Evolutionary conservation across 2,888 invertebrate genomes (phyloP).

Genomic region (Mystacides longicornis): DNA sequence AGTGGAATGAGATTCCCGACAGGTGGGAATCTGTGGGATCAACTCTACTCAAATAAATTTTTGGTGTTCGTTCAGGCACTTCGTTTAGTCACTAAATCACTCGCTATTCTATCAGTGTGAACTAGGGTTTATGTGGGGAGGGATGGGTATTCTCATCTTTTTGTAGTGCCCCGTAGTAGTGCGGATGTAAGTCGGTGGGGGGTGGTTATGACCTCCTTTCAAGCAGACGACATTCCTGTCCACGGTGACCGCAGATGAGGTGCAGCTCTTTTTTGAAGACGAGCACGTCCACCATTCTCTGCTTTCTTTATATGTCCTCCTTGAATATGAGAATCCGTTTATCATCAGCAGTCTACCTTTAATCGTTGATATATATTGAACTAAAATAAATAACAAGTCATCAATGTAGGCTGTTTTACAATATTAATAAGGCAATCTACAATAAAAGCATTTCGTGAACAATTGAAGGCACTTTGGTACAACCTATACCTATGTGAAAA

Average conservation of each 20-base stretch:
- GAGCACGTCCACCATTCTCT: conserved; percentile 24
- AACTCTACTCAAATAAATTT: no score
- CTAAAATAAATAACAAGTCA: conserved; percentile 24
- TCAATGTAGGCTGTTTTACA: no score
- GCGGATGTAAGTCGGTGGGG: neutral
- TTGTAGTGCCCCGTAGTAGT: neutral
- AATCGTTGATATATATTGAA: conserved; percentile 43
- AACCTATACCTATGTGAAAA: no score
- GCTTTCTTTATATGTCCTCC: conserved; percentile 28
- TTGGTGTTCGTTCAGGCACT: no score
- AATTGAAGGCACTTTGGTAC: no score
- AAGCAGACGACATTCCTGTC: neutral
- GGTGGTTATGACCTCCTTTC: conserved; percentile 1
- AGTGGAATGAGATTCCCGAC: no score
- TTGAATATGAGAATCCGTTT: conserved; percentile 44
- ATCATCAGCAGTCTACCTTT: conserved; percentile 44
- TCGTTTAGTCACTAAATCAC: no score
- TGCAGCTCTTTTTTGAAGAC: conserved; percentile 4
- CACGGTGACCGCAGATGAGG: neutral
- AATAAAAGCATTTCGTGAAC: no score
- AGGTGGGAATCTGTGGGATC: no score
- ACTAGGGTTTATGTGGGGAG: no score
- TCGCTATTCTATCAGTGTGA: no score
- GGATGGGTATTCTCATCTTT: neutral
- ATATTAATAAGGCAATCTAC: no score